phyloP scores from a whole-genome alignment of 2,888 invertebrate genomes.

The Thecophora atra region DNA sequence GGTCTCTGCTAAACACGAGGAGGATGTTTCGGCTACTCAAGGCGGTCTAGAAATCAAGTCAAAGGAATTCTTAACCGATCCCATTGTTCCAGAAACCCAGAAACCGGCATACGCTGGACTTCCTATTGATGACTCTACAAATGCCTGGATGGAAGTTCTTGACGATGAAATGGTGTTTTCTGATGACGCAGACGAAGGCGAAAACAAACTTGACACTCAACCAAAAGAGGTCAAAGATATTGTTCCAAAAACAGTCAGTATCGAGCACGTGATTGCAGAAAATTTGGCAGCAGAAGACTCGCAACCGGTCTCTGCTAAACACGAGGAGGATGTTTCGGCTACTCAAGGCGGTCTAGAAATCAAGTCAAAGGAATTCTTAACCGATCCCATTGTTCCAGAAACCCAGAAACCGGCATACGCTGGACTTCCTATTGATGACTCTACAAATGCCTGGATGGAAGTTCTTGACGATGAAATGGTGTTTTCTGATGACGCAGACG shows the following conservation, averaged over 20 bases:
- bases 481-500: conserved; percentile 61
- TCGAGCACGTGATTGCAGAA: too few relatives aligned
- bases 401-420: conserved; percentile 49
- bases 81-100: conserved; percentile 21
- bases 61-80: neutral
- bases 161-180: conserved; percentile 64
- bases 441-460: conserved; percentile 54
- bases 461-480: conserved; percentile 62
- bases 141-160: conserved; percentile 57
- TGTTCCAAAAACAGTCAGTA: neutral
- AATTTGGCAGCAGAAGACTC: too few relatives aligned
- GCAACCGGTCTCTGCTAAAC: too few relatives aligned
- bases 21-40: neutral
- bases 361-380: neutral
- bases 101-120: conserved; percentile 53
- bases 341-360: neutral
- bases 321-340: neutral
- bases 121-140: conserved; percentile 47
- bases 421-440: conserved; percentile 51
- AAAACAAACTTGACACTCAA: conserved; percentile 28
- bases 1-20: too few relatives aligned
- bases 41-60: neutral
- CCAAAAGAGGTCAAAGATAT: neutral
- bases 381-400: neutral
- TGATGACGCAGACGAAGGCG: conserved; percentile 56